These are phyloP conservation scores for Disparrhopalites patrizii DNA, from an alignment of 2,888 invertebrate species.

Conservation along the genomic window DNA sequence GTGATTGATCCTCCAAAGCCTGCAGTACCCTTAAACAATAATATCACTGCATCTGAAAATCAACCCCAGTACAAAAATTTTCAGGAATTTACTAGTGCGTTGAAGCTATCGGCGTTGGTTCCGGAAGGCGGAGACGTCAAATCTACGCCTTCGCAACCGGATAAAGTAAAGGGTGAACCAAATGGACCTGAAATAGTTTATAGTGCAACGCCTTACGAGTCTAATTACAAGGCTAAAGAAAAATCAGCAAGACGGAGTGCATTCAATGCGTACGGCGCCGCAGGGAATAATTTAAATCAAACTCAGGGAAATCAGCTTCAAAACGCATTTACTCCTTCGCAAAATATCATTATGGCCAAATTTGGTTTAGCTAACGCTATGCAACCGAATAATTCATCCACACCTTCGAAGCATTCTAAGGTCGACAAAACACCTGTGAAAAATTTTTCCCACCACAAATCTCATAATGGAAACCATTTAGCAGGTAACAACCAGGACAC, in stretches of 20 bases:
- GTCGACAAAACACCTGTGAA: slow-evolving; percentile 9
- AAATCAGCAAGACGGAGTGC: slow-evolving; percentile 13
- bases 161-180: not conserved
- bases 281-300: slow-evolving; percentile 14
- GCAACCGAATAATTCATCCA: not conserved
- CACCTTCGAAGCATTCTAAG: not conserved
- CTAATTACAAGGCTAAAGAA: slow-evolving; percentile 20
- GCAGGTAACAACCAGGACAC: not conserved
- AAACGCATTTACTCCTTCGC: slow-evolving; percentile 10
- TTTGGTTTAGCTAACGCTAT: slow-evolving; percentile 10
- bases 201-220: slow-evolving; percentile 16
- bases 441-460: not conserved
- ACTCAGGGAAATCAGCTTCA: not conserved
- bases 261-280: slow-evolving; percentile 21
- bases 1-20: not conserved
- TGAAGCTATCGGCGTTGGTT: not conserved
- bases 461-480: slow-evolving; percentile 16
- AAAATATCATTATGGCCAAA: slow-evolving; percentile 18
- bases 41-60: slow-evolving; percentile 15
- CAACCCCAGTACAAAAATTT: slow-evolving; percentile 28
- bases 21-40: not conserved
- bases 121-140: not conserved
- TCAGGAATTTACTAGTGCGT: slow-evolving; percentile 19
- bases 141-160: not conserved
- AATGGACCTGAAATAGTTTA: slow-evolving; percentile 27